Evolutionary conservation across 2,888 invertebrate genomes (phyloP).

Genomic region (Andrena fulva): DNA sequence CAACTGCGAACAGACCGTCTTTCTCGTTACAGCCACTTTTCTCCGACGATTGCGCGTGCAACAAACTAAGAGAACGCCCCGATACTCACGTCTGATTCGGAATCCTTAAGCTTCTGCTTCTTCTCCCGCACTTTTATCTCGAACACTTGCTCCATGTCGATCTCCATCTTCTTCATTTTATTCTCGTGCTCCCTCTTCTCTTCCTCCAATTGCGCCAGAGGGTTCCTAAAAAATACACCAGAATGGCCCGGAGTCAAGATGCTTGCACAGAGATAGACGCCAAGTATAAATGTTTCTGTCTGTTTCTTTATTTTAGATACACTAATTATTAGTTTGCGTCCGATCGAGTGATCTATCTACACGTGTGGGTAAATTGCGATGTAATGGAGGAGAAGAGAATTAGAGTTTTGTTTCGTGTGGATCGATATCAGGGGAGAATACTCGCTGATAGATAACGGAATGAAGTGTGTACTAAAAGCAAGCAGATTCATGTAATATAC

Average conservation of each 20-base stretch:
- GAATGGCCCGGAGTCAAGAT: background rate
- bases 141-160: conserved; percentile 99
- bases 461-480: conserved; percentile 41
- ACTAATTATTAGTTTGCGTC: conserved; percentile 8
- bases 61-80: background rate
- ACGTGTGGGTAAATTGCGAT: conserved; percentile 21
- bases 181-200: conserved; percentile 98
- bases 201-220: conserved; percentile 99
- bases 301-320: background rate
- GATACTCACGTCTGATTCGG: conserved; percentile 92
- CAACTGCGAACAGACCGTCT: conserved; percentile 85
- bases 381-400: background rate
- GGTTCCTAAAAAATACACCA: conserved; percentile 90
- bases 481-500: conserved; percentile 27
- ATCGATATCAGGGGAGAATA: background rate
- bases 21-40: background rate
- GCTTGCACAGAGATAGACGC: background rate
- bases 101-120: conserved; percentile 97
- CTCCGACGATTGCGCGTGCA: background rate
- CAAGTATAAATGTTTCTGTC: background rate
- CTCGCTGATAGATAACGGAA: conserved; percentile 26
- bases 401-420: background rate
- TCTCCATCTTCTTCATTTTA: conserved; percentile 99
- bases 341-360: conserved; percentile 42
- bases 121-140: conserved; percentile 99